Percentiles rank a stretch among this genome's conserved stretches.
phyloP scores from a whole-genome alignment of 2,888 invertebrate species.

The Cephus nigrinus region DNA sequence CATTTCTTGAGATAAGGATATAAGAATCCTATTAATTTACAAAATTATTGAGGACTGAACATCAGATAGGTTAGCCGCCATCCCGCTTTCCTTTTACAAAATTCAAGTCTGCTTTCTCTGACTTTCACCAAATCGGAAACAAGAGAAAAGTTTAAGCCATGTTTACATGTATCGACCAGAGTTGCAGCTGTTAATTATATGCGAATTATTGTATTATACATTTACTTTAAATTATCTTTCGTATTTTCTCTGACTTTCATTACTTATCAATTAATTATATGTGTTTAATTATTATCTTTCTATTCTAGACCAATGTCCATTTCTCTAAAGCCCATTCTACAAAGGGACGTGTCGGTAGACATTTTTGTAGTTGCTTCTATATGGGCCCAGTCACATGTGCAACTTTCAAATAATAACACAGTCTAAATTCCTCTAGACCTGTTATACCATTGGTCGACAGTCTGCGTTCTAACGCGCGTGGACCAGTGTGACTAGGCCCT shows the following conservation, averaged over 20 bases:
- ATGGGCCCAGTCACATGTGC: too few species aligned
- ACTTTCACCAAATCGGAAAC: neutral
- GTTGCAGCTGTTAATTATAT: constrained; percentile 17
- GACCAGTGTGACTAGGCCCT: too few species aligned
- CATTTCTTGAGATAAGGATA: constrained; percentile 3
- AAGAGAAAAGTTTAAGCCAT: neutral
- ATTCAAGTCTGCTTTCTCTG: neutral
- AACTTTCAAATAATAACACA: too few species aligned
- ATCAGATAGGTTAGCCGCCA: neutral
- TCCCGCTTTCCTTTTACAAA: neutral
- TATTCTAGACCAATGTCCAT: too few species aligned
- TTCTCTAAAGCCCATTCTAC: too few species aligned
- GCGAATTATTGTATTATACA: constrained; percentile 9
- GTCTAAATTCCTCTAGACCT: too few species aligned
- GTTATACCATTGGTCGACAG: too few species aligned
- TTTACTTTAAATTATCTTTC: constrained; percentile 10
- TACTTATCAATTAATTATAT: neutral
- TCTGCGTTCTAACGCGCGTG: too few species aligned
- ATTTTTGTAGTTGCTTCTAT: too few species aligned
- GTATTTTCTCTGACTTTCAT: constrained; percentile 8
- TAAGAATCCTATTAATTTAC: neutral
- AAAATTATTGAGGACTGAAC: neutral
- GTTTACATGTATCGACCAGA: neutral
- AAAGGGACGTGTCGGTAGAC: too few species aligned
- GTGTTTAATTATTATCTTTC: too few species aligned